These are phyloP conservation scores for Ceratosolen solmsi DNA, from an alignment of 1,140 invertebrate genomes.

Conservation along the genomic window DNA sequence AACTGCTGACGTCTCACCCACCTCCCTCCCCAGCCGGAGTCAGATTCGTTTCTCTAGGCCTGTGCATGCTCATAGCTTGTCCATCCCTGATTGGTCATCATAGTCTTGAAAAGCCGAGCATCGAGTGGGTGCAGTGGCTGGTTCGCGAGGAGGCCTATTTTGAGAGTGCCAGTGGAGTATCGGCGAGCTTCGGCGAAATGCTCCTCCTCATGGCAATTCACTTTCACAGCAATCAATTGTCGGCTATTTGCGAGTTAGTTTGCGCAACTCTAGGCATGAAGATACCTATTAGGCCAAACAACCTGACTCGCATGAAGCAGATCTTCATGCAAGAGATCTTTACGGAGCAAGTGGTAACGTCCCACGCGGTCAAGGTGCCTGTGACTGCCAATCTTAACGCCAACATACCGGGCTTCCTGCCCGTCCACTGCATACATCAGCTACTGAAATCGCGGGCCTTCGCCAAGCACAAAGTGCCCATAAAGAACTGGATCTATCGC, in stretches of 20 bases:
- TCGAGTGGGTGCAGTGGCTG: slow-evolving; percentile 96
- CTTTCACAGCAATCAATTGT: slow-evolving; percentile 94
- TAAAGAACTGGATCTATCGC: slow-evolving; percentile 95
- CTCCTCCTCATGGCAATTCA: slow-evolving; percentile 96
- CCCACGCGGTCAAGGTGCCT: slow-evolving; percentile 95
- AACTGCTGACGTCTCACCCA: slow-evolving; percentile 90
- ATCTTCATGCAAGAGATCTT: slow-evolving; percentile 98
- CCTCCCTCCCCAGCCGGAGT: slow-evolving; percentile 92
- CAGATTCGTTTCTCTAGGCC: slow-evolving; percentile 91
- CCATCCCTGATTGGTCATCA: slow-evolving; percentile 86
- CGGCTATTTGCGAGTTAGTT: slow-evolving; percentile 93
- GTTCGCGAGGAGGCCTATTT: slow-evolving; percentile 92
- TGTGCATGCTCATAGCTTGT: slow-evolving; percentile 96
- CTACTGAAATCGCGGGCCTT: slow-evolving; percentile 95
- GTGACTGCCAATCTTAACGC: slow-evolving; percentile 93
- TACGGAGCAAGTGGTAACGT: slow-evolving; percentile 96
- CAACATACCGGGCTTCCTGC: slow-evolving; percentile 92
- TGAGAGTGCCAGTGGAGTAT: slow-evolving; percentile 84
- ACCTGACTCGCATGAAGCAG: slow-evolving; percentile 91
- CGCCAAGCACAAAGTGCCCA: slow-evolving; percentile 95
- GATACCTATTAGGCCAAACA: slow-evolving; percentile 91
- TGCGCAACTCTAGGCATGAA: slow-evolving; percentile 97
- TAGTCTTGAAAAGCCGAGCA: slow-evolving; percentile 90
- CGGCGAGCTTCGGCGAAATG: slow-evolving; percentile 96
- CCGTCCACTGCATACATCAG: slow-evolving; percentile 98